Evolutionary conservation across 37 sponge, comb jelly and placozoan genomes (phyloP).

Genomic region (Beroe forskalii): DNA sequence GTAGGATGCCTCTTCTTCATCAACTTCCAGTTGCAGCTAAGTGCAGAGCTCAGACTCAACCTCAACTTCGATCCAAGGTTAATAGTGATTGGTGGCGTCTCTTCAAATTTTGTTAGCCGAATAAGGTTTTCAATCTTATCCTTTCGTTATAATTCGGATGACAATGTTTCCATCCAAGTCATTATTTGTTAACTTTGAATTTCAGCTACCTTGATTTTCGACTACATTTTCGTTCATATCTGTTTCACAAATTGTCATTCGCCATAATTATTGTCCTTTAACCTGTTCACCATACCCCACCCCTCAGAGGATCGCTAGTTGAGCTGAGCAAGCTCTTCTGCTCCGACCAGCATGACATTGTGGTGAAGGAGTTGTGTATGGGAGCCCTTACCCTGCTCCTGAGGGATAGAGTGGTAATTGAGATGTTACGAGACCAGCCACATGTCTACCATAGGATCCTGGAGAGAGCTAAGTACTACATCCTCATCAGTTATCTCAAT

Average conservation of each 20-base stretch:
- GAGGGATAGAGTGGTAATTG: neutral
- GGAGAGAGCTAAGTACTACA: neutral
- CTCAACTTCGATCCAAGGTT: neutral
- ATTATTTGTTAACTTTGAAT: no score
- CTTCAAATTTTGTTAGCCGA: no score
- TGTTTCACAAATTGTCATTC: no score
- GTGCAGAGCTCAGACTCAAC: neutral
- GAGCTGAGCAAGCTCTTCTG: slow-evolving; percentile 13
- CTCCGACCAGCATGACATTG: neutral
- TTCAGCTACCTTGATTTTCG: no score
- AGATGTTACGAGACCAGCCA: neutral
- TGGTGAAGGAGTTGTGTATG: slow-evolving; percentile 43
- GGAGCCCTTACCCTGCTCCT: slow-evolving; percentile 6
- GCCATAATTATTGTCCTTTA: no score
- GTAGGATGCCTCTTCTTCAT: slow-evolving; percentile 43
- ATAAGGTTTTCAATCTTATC: no score
- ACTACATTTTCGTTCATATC: no score
- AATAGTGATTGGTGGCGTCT: neutral
- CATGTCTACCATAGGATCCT: neutral
- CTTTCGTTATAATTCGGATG: no score
- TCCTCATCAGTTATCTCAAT: neutral
- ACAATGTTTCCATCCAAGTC: no score
- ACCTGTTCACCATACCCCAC: no score
- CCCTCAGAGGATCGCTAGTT: neutral
- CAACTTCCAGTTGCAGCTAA: neutral